Evolutionary conservation across 2,113 vertebrate genomes (phyloP), one percentile per base, ranked within the genome.

Genomic region (Falco punctatus): DNA sequence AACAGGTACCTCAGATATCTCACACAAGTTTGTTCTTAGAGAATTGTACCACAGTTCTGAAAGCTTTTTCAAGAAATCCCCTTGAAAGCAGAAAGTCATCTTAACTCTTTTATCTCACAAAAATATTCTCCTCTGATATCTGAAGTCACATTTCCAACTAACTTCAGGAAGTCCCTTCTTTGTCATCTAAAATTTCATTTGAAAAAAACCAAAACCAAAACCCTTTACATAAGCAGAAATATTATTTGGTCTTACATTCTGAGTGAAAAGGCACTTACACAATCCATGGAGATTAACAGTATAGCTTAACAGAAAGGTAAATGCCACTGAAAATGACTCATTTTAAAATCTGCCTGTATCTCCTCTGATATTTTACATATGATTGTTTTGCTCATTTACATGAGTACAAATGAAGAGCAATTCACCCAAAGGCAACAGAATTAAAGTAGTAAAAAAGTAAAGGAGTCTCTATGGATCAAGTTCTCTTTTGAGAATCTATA

Each of bases 81-180:
- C 48, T 71, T 95, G 94, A 97, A 97, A 97, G 77, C 2, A 91
- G n/a, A 78, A 91, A 90, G 38, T 61, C 6, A 64, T 90, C 38
- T 40, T 49, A 86, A 73, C 21, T 65, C 72, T 74, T 96, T 80
- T 88, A 70, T 88, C 83, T 93, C 67, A 22, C 38, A 73, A 94
- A 96, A 96, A 46, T 79, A 88, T 74, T 93, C 35, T 87, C 26
- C 38, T 91, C 51, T 91, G 71, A 91, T 97, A 94, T 84, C 58
- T 94, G 62, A 98, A 96, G 69, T 80, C 62, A 90, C 48, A 87
- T 86, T 96, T 90, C 66, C 70, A 86, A 62, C 40, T 51, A 94
- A 92, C 62, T 96, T 98, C 64, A 96, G 87, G 59, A 96, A 96
- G 71, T 90, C 75, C 54, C 88, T 73, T 92, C 73, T 96, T 91